Evolutionary conservation across 2,797 vertebrate species (phyloP).

Genomic region (Muraenolepis orangiensis): DNA sequence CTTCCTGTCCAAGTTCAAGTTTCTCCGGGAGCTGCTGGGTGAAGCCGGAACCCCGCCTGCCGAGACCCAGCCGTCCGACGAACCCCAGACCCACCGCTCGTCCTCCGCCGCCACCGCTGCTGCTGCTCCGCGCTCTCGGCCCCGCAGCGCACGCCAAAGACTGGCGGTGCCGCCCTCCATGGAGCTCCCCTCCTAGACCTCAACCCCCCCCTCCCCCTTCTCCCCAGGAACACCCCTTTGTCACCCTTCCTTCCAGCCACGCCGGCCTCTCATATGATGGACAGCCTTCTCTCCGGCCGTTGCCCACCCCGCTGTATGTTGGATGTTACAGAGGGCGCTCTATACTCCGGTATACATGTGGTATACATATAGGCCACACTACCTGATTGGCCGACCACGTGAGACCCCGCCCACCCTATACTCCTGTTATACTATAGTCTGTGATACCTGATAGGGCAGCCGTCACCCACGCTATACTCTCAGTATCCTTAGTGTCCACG

Average conservation of each 20-base stretch:
- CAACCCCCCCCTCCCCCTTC: constrained; percentile 25
- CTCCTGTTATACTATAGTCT: too few species aligned
- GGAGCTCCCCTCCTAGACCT: constrained; percentile 26
- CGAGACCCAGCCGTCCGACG: constrained; percentile 83
- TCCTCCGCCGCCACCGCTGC: constrained; percentile 53
- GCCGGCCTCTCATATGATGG: background rate
- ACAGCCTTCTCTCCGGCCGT: background rate
- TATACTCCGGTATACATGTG: constrained; percentile 30
- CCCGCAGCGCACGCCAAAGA: constrained; percentile 82
- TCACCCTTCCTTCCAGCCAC: background rate
- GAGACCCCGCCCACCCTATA: too few species aligned
- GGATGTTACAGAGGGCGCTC: background rate
- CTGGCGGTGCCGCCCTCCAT: constrained; percentile 68
- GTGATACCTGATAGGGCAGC: too few species aligned
- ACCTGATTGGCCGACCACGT: constrained; percentile 5
- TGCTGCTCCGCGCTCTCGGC: constrained; percentile 67
- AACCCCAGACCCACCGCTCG: constrained; percentile 76
- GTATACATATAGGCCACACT: constrained; percentile 33
- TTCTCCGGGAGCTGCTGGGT: constrained; percentile 92
- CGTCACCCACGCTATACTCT: too few species aligned
- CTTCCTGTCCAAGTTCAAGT: constrained; percentile 98
- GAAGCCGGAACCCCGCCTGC: constrained; percentile 86
- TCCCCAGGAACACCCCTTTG: background rate
- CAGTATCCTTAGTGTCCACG: too few species aligned
- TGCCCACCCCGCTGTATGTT: background rate